These are phyloP conservation scores for Protophormia terraenovae DNA, from an alignment of 2,888 invertebrate species.

Conservation along the genomic window DNA sequence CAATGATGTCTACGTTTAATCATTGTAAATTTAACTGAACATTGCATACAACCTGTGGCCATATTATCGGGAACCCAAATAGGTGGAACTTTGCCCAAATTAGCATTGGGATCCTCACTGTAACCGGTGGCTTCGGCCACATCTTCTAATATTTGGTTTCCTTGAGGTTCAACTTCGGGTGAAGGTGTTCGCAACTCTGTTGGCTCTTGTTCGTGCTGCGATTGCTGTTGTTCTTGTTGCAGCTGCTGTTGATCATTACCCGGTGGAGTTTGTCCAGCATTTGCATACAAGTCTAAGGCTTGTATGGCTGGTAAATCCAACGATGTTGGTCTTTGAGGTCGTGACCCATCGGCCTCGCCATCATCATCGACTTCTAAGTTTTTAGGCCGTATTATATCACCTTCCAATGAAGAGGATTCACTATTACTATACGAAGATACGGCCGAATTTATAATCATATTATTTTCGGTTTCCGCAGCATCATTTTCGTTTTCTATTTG, in stretches of 20 bases:
- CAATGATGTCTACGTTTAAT: constrained; percentile 93
- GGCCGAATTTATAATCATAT: constrained; percentile 58
- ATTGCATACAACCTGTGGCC: constrained; percentile 91
- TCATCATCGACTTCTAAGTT: constrained; percentile 65
- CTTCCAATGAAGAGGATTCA: constrained; percentile 70
- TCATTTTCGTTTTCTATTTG: constrained; percentile 50
- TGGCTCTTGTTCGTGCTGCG: neutral
- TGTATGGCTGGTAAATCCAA: constrained; percentile 75
- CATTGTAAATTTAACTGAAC: constrained; percentile 90
- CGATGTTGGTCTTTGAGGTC: constrained; percentile 79
- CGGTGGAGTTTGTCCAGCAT: constrained; percentile 79
- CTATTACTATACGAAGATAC: constrained; percentile 75
- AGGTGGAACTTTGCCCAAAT: constrained; percentile 89
- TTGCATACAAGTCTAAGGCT: constrained; percentile 71
- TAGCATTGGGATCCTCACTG: constrained; percentile 77
- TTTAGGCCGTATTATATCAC: constrained; percentile 55
- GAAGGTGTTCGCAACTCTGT: constrained; percentile 1
- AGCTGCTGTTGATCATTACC: constrained; percentile 70
- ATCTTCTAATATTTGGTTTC: constrained; percentile 36
- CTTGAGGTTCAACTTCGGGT: constrained; percentile 5
- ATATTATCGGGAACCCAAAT: constrained; percentile 94
- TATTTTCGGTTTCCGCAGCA: constrained; percentile 51
- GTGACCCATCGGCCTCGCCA: constrained; percentile 50
- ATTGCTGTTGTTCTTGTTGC: neutral
- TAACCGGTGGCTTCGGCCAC: constrained; percentile 76